Conservation (phyloP, 2,888 invertebrate species). For the Ophioninae sp. region DNA sequence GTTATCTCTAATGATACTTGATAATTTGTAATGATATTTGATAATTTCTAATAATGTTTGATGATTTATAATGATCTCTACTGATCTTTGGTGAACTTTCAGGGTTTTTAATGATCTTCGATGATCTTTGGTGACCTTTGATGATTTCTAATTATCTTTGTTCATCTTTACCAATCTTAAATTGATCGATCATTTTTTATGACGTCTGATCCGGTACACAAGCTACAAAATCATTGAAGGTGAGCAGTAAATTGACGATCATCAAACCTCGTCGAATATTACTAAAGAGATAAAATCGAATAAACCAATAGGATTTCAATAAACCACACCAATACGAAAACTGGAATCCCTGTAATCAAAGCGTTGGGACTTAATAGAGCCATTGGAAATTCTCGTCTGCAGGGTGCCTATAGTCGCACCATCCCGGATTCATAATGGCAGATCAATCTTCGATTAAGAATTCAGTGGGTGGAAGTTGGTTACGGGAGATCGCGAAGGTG, state of each 20-base stretch:
- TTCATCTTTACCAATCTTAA: conserved; percentile 63
- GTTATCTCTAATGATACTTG: too few species aligned
- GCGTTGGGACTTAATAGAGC: not conserved
- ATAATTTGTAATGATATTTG: too few species aligned
- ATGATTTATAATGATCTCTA: too few species aligned
- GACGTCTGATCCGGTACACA: too few species aligned
- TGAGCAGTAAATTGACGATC: too few species aligned
- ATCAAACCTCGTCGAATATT: not conserved
- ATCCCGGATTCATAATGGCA: conserved; percentile 55
- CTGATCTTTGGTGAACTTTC: too few species aligned
- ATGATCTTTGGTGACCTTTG: too few species aligned
- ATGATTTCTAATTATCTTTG: too few species aligned
- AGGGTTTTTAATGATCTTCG: too few species aligned
- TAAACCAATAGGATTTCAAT: not conserved
- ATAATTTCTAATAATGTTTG: too few species aligned
- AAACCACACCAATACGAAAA: not conserved
- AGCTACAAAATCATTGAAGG: too few species aligned
- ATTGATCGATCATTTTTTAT: too few species aligned
- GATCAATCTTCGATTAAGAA: conserved; percentile 64
- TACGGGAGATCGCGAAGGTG: conserved; percentile 32
- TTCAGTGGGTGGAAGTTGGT: conserved; percentile 63
- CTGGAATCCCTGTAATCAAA: not conserved
- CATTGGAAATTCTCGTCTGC: not conserved
- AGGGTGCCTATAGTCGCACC: not conserved
- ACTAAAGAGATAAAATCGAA: not conserved